Percentiles rank a stretch among this genome's conserved stretches.
phyloP scores from a whole-genome alignment of 2,113 vertebrate genomes.

The Corythaeola cristata region DNA sequence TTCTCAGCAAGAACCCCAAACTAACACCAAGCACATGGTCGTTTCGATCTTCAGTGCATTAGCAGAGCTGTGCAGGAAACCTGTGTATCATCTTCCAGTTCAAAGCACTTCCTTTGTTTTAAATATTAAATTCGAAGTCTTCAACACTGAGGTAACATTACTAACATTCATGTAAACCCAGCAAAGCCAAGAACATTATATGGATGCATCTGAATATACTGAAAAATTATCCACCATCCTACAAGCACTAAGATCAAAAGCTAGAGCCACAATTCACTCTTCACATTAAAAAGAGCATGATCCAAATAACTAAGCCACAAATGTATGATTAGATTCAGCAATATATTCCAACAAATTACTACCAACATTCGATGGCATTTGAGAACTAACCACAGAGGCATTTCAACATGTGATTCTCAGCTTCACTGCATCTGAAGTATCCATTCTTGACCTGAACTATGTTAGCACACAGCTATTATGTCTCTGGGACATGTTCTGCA shows the following conservation, averaged over 20 bases:
- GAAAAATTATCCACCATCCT: neutral
- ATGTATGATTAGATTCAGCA: neutral
- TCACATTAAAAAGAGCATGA: neutral
- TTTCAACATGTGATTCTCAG: neutral
- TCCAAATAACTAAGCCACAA: neutral
- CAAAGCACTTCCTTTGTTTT: neutral
- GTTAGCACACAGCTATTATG: neutral
- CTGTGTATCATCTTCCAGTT: rapidly evolving
- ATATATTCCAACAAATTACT: neutral
- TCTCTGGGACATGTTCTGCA: neutral
- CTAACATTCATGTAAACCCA: neutral
- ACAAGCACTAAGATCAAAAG: neutral
- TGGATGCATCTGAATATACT: neutral
- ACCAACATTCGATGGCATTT: neutral
- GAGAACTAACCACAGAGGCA: neutral
- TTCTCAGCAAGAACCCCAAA: neutral
- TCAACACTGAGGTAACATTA: neutral
- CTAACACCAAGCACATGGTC: neutral
- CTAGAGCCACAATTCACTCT: neutral
- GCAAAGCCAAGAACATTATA: neutral
- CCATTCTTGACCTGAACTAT: neutral
- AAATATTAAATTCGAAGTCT: neutral
- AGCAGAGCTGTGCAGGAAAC: neutral
- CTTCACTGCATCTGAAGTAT: neutral
- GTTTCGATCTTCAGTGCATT: neutral